Evolutionary conservation across 2,888 invertebrate species (phyloP), one percentile per base, ranked within the genome.

Genomic region (Lasius platythorax): DNA sequence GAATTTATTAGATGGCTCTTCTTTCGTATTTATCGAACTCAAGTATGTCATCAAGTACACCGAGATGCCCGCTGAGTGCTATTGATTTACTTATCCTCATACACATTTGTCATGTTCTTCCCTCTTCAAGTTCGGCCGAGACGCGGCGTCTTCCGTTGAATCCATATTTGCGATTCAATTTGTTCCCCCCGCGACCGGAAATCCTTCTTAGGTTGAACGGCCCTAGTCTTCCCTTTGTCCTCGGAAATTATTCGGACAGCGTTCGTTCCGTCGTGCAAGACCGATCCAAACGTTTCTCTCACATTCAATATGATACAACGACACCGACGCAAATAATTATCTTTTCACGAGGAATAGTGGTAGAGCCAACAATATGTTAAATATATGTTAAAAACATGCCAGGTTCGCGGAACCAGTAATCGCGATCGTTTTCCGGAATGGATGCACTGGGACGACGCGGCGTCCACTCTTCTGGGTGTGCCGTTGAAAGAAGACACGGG

Each of bases 381-480:
- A 37, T 37, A 58, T 56, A 75, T 37, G 4, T 6, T 58, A 9
- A 58, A 83, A 68, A 64, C 87, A 11, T 43, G 23, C 28, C 46
- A 96, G 96, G 95, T 95, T 56, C 95, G 93, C 89, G 93, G 94
- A 82, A 91, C 94, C 46, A 93, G 94, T 66, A 94, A 95, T 28
- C 94, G 95, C 76, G 91, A 94, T 1, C 58, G 46, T 73, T 93
- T 97, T 89, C 97, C 97, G 0, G 95, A 95, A 87, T 98, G 98
- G 98, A 95, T 98, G 91, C 95, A 96, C 87, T 97, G 97, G 95
- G 97, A 98, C 94, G 96, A 96, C 79, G 96, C 95, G 78, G 96
- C 96, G 87, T 97, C 97, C n/a, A 95, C 97, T 82, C 96, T 98
- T 93, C 96, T 97, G 94, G 98, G 98, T 28, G 96, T 98, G 79